These are phyloP conservation scores for Rhodophaea formosa DNA, from an alignment of 2,888 invertebrate genomes.

Conservation along the genomic window DNA sequence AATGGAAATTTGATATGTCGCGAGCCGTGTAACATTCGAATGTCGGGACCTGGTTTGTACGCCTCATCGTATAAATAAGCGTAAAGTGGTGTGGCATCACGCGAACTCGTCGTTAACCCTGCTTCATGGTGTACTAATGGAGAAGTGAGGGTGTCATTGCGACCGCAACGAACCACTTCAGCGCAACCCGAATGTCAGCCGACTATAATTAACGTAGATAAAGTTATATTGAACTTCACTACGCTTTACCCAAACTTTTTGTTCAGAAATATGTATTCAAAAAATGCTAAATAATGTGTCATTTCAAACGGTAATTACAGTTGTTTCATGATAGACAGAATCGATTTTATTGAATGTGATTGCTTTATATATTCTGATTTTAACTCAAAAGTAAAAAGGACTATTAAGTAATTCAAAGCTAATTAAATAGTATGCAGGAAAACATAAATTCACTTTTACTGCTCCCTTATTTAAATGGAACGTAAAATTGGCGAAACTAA, in stretches of 20 bases:
- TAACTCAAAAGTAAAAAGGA: neutral
- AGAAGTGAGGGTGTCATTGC: slow-evolving; percentile 69
- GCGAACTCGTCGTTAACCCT: slow-evolving; percentile 76
- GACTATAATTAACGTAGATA: slow-evolving; percentile 52
- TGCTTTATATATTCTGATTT: neutral
- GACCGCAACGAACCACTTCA: slow-evolving; percentile 60
- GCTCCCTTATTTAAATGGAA: slow-evolving; percentile 9
- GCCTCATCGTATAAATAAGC: slow-evolving; percentile 74
- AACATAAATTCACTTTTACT: slow-evolving; percentile 3
- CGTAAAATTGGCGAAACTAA: slow-evolving; percentile 13
- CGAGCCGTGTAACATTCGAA: slow-evolving; percentile 60
- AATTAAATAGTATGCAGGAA: neutral
- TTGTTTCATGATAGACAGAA: neutral
- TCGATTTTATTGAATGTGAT: neutral
- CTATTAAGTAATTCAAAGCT: neutral
- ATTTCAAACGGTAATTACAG: neutral
- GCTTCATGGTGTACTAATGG: slow-evolving; percentile 65
- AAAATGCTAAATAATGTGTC: neutral
- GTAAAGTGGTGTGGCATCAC: slow-evolving; percentile 68
- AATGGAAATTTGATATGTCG: slow-evolving; percentile 76
- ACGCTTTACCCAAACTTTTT: slow-evolving; percentile 1
- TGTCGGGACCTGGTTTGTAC: slow-evolving; percentile 60
- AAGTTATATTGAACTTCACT: slow-evolving; percentile 16
- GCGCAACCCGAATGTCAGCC: slow-evolving; percentile 51
- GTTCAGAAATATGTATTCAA: neutral